phyloP scores from a whole-genome alignment of 2,888 invertebrate species.

The Branchellion lobata region DNA sequence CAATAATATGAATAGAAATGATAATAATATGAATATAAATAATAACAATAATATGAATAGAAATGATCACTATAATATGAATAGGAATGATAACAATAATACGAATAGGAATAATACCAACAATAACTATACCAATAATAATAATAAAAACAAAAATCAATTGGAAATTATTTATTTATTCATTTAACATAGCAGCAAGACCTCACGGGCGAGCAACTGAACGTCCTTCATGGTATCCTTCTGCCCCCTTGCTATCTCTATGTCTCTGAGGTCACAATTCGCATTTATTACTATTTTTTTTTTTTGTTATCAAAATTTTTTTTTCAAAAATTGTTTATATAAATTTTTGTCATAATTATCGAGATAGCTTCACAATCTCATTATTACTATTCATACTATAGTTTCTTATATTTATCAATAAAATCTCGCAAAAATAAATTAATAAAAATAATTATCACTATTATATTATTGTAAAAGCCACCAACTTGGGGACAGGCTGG shows the following conservation, averaged over 20 bases:
- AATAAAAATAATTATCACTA: background rate
- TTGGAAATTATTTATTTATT: no score
- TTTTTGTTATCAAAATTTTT: no score
- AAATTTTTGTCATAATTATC: no score
- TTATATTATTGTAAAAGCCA: background rate
- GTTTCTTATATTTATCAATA: no score
- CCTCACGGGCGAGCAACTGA: constrained; percentile 73
- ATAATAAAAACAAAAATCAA: no score
- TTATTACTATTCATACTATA: no score
- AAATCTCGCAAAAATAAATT: no score
- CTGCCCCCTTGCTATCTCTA: constrained; percentile 83
- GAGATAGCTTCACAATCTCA: no score
- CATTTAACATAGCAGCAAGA: background rate
- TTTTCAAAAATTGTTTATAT: no score
- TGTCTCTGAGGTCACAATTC: constrained; percentile 68
- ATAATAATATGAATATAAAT: background rate
- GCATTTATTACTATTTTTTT: background rate
- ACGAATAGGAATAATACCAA: background rate
- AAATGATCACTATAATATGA: no score
- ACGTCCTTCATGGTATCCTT: constrained; percentile 77
- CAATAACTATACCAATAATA: no score
- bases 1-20: no score
- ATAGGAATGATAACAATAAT: background rate
- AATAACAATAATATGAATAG: constrained; percentile 5
- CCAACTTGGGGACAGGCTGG: background rate